Percentiles rank a stretch among this genome's conserved stretches.
These are phyloP conservation scores for Digitonthophagus gazella DNA, from an alignment of 2,888 invertebrate genomes.

Conservation along the genomic window DNA sequence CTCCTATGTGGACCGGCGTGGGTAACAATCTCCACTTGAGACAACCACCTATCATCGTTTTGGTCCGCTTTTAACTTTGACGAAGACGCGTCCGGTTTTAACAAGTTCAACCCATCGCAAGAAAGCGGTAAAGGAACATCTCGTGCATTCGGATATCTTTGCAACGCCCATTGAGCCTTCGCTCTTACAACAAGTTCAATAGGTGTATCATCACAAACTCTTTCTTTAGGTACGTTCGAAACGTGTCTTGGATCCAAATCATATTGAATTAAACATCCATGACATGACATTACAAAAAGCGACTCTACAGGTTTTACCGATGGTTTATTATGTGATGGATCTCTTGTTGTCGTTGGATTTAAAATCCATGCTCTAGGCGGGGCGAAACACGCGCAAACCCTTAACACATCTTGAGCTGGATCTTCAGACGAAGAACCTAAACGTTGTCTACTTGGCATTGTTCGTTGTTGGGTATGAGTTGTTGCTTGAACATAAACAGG, in stretches of 20 bases:
- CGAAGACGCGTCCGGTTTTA: conserved; percentile 45
- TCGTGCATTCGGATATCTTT: conserved; percentile 60
- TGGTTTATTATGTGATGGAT: conserved; percentile 45
- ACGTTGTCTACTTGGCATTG: conserved; percentile 60
- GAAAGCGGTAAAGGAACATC: conserved; percentile 78
- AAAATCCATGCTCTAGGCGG: conserved; percentile 70
- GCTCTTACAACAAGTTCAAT: conserved; percentile 85
- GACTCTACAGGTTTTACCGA: conserved; percentile 70
- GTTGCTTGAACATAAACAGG: conserved; percentile 55
- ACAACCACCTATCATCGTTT: conserved; percentile 85
- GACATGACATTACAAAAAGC: conserved; percentile 86
- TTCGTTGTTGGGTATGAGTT: conserved; percentile 54
- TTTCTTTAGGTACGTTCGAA: conserved; percentile 73
- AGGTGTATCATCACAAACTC: conserved; percentile 80
- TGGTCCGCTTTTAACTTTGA: conserved; percentile 36
- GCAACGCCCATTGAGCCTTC: conserved; percentile 86
- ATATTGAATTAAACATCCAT: conserved; percentile 85
- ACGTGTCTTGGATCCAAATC: conserved; percentile 76
- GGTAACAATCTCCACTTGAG: conserved; percentile 96
- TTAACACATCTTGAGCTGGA: conserved; percentile 65
- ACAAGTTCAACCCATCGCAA: conserved; percentile 65
- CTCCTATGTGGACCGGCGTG: conserved; percentile 94
- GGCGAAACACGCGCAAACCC: conserved; percentile 79
- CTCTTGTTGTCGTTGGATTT: conserved; percentile 41
- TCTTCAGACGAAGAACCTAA: conserved; percentile 69